Base-by-base conservation (phyloP, 2,113 vertebrate genomes). In the Prionailurus bengalensis region DNA sequence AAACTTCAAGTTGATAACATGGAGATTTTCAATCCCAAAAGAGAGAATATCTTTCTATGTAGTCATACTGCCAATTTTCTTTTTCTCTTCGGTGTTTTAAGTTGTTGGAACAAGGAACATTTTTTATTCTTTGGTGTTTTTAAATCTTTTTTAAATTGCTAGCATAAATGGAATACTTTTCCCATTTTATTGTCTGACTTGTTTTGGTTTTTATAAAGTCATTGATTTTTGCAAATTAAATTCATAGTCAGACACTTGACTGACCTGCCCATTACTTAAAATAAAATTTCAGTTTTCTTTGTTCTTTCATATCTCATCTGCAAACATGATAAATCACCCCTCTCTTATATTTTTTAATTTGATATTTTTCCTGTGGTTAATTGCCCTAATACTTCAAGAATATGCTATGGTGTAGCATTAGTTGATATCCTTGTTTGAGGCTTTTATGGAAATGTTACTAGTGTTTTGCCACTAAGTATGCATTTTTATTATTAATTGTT, bases 401-500 rank as follows among this genome's bases (percentile, higher is more conserved):
- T n/a, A 51, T 31, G 48, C 4, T 5, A 42, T 42, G 9, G 5
- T 2, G 5, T 5, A 7, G 12, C 9, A 8, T 39, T 39, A 12
- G 2, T 70, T 63, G 61, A 12, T 16, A 5, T 14, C 23, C 33
- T 85, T 27, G 5, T 68, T 55, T 1, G 1, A 70, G 27, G 51
- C 0, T 92, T 81, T 76, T 29, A 27, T 29, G 71, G 23, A 42
- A 74, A 61, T 48, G 15, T 73, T 63, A 39, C 29, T 23, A 63
- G 42, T 29, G 10, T 96, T 65, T 90, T 8, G 11, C 10, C 45
- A 42, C 7, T 23, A 83, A 68, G 19, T n/a, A 42, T 21, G 7
- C 48, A 66, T 78, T 88, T 96, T 78, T 82, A 87, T 81, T 42
- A 85, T 1, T 61, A 39, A 61, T 42, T 83, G 48, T 85, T 76